Conservation (phyloP, 2,797 vertebrate genomes). For the Eulemur coronatus region DNA sequence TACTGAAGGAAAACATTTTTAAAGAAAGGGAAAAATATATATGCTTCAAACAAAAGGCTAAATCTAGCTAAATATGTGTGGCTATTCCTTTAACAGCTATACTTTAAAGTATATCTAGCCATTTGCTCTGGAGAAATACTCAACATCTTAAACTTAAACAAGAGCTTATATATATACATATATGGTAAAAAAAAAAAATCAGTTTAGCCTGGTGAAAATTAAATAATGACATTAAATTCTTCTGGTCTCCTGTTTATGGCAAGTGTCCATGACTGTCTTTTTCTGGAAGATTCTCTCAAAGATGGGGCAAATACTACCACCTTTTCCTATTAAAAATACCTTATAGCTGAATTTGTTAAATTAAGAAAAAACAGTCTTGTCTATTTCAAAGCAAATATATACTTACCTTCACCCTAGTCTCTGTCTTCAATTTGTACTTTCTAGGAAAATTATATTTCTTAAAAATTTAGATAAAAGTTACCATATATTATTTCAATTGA, state of each 20-base stretch:
- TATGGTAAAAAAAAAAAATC: neutral
- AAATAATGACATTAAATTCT: neutral
- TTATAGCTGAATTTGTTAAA: neutral
- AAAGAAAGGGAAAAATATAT: neutral
- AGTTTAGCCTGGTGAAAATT: neutral
- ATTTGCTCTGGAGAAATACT: neutral
- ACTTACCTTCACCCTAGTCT: neutral
- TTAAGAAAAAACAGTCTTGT: neutral
- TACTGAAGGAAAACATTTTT: constrained; percentile 15
- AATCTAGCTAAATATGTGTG: neutral
- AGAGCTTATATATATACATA: neutral
- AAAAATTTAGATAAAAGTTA: neutral
- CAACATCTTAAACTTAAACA: constrained; percentile 2
- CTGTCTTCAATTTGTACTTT: neutral
- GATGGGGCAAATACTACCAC: neutral
- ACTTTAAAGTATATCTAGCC: neutral
- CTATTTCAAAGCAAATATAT: neutral
- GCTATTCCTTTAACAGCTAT: neutral
- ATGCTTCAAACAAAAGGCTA: neutral
- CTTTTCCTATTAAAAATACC: neutral
- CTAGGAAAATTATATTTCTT: neutral
- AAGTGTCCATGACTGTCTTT: neutral
- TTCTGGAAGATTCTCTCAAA: neutral
- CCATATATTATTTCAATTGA: neutral
- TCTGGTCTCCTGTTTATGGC: neutral